Base-by-base conservation (phyloP, 2,888 invertebrate species). In the Boloria euphrosyne region DNA sequence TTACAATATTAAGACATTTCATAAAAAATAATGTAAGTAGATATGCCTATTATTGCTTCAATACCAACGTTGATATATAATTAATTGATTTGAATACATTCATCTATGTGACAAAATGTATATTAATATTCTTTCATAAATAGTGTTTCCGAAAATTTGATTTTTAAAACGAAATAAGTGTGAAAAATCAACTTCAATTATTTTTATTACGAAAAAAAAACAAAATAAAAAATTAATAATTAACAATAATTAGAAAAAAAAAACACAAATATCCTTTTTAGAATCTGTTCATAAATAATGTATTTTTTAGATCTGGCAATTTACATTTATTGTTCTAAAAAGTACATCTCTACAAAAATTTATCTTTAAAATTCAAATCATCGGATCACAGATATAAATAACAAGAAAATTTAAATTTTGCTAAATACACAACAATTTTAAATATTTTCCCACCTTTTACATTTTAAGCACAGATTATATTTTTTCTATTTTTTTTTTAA, bases 11-110 rank as follows among this genome's bases (percentile, higher is more conserved):
- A 18, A 18, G 13, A 49, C 58, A 49, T 60, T 57, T 31, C 57
- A 31, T n/a, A 38, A 69, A 68, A 38, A 60, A 63, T 60, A 46
- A 47, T 16, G 14, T 10, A 62, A 47, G 16, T 69, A 62, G 72
- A 73, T 73, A 73, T 73, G 73, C 71, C 47, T 59, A 57, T 64
- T 71, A 73, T 73, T 73, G 73, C 73, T 72, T 67, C 18, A 67
- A 47, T 60, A 64, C 67, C 55, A 59, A 66, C 61, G 58, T 64
- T 63, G 61, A 55, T 59, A n/a, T n/a, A n/a, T n/a, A 55, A 67
- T 64, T 22, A 55, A 67, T 64, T 43, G 53, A 54, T 47, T 63
- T 59, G 31, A 47, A 51, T 43, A 16, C n/a, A 22, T 54, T 54
- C 2, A n/a, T n/a, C n/a, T n/a, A n/a, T n/a, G n/a, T n/a, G n/a